phyloP scores from a whole-genome alignment of 2,888 invertebrate genomes.

The Biston stratarius region DNA sequence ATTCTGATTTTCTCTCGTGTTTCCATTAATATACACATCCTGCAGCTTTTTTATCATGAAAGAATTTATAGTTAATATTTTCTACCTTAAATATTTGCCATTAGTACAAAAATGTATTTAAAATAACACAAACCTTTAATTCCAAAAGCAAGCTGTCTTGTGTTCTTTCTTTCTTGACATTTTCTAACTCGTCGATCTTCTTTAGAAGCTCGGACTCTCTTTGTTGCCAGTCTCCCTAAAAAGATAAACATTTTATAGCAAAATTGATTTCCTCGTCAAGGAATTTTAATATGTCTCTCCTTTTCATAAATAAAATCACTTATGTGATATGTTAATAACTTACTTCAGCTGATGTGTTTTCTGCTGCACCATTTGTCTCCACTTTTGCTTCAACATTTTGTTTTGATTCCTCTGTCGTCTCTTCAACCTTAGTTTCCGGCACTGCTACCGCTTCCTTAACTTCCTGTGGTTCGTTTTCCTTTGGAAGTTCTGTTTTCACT shows the following conservation, averaged over 20 bases:
- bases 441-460: conserved; percentile 32
- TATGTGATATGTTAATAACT: not conserved
- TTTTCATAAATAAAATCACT: not conserved
- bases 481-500: conserved; percentile 14
- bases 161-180: conserved; percentile 66
- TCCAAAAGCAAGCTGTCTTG: conserved; percentile 71
- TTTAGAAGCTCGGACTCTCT: conserved; percentile 73
- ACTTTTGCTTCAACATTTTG: conserved; percentile 14
- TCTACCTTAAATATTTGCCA: too few species aligned
- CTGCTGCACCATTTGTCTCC: conserved; percentile 23
- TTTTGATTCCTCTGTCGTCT: conserved; percentile 8
- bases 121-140: conserved; percentile 56
- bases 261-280: not conserved
- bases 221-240: conserved; percentile 73
- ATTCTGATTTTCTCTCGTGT: too few species aligned
- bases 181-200: conserved; percentile 76
- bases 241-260: not conserved
- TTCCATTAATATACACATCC: too few species aligned
- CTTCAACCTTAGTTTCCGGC: conserved; percentile 10
- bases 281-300: not conserved
- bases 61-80: too few species aligned
- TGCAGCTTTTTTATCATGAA: too few species aligned
- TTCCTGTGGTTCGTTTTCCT: conserved; percentile 34
- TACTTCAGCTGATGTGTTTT: conserved; percentile 32
- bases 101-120: too few species aligned